Base-by-base conservation (phyloP, 2,888 invertebrate species). In the Drosophila conformis region DNA sequence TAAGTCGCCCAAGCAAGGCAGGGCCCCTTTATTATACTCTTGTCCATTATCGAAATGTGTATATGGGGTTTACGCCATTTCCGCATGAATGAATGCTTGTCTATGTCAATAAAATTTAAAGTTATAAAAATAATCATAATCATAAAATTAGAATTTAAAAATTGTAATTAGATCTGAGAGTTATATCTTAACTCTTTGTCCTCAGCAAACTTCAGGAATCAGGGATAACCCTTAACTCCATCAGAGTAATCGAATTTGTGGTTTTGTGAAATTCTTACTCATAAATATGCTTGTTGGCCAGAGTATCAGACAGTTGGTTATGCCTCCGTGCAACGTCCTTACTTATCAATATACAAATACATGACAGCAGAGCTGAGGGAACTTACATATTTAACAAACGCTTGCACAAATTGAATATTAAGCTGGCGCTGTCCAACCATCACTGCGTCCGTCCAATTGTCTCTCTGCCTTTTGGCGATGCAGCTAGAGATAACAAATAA, bases 351-450 rank as follows among this genome's bases (percentile, higher is more conserved):
- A 85, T 73, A 79, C 77, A 87, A 84, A 85, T 85, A 89, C 85
- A 82, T 66, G 80, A 29, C 35, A 52, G 49, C 42, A 46, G 29
- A 31, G 29, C 27, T 2, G 38, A 4, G 57, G 52, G 33, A 72
- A 56, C 56, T 63, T 36, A 56, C 56, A 29, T 71, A 71, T 69
- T 85, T 68, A 78, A 78, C 85, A 89, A 89, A 89, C 86, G 73
- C 64, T 80, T 69, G 70, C 85, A 85, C 85, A 86, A 86, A 86
- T 86, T 86, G 88, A 89, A 89, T 86, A 86, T 86, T 86, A 86
- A 86, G 80, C 86, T 76, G 79, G 80, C 85, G 76, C 68, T 69
- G 68, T 54, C 60, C 71, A 38, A 21, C 25, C 27, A 36, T 27
- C 53, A 35, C 56, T 18, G 25, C 15, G 6, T 13, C 64, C 8